These are phyloP conservation scores for Petaurus breviceps DNA, from an alignment of 2,113 vertebrate genomes.

Conservation along the genomic window DNA sequence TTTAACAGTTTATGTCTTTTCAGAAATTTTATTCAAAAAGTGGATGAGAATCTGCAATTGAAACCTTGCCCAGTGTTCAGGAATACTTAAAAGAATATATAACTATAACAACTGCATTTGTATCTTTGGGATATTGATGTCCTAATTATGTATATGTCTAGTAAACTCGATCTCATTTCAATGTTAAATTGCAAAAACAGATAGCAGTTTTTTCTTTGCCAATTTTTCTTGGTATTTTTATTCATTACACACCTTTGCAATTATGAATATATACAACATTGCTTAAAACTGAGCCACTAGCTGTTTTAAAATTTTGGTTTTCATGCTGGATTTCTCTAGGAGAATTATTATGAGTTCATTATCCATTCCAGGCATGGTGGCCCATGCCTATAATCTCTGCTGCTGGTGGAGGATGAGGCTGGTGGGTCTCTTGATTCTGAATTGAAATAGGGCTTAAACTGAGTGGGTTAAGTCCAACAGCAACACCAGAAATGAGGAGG, in stretches of 20 bases:
- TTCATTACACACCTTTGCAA: neutral
- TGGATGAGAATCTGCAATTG: neutral
- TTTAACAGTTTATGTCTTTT: neutral
- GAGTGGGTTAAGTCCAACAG: neutral
- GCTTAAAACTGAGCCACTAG: neutral
- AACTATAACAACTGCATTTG: neutral
- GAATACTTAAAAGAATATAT: neutral
- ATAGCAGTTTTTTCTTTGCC: neutral
- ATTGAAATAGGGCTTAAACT: neutral
- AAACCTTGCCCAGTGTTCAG: constrained; percentile 20
- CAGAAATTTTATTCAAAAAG: constrained; percentile 7
- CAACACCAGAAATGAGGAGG: neutral
- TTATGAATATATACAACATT: neutral
- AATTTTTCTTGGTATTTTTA: neutral
- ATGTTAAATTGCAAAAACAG: neutral
- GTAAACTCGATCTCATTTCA: neutral
- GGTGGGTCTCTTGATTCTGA: neutral
- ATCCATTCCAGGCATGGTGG: neutral
- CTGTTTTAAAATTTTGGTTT: neutral
- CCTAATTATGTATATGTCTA: constrained; percentile 12
- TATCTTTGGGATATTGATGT: constrained; percentile 4
- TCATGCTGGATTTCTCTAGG: neutral
- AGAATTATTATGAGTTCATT: too few species aligned
- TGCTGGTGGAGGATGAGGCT: neutral
- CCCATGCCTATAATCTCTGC: neutral